Evolutionary conservation across 1,140 invertebrate species (phyloP).

Genomic region (Tetramorium alpestre): DNA sequence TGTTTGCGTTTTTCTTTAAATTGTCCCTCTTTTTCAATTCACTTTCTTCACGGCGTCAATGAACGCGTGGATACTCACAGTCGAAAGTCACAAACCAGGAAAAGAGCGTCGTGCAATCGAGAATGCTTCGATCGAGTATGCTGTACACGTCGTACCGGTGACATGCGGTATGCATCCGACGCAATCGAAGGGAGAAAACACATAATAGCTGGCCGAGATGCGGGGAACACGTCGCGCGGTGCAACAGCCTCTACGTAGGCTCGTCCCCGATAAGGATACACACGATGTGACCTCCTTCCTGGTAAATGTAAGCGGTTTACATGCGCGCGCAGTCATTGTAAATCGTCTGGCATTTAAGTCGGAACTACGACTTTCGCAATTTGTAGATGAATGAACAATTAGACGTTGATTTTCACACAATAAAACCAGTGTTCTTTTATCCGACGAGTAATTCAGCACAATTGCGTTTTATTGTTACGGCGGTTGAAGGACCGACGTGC

Average conservation of each 20-base stretch:
- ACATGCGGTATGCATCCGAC: constrained; percentile 38
- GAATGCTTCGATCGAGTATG: constrained; percentile 5
- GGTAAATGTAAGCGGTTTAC: constrained; percentile 40
- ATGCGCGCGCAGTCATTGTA: constrained; percentile 18
- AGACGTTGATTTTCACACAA: constrained; percentile 30
- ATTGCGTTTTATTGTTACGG: neutral
- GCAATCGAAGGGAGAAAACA: constrained; percentile 59
- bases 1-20: neutral
- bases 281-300: constrained; percentile 47
- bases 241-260: constrained; percentile 49
- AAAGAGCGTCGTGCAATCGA: neutral
- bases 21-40: neutral
- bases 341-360: constrained; percentile 59
- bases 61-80: neutral
- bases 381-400: constrained; percentile 56
- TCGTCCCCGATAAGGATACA: constrained; percentile 44
- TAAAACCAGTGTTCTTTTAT: neutral
- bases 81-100: neutral
- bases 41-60: neutral
- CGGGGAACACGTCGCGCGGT: constrained; percentile 38
- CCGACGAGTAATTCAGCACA: neutral
- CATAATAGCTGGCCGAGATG: constrained; percentile 63
- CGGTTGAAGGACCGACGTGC: neutral
- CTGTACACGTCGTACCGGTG: constrained; percentile 47
- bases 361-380: constrained; percentile 19